These are phyloP conservation scores for Endomychus coccineus DNA, from an alignment of 2,888 invertebrate species.

Conservation along the genomic window DNA sequence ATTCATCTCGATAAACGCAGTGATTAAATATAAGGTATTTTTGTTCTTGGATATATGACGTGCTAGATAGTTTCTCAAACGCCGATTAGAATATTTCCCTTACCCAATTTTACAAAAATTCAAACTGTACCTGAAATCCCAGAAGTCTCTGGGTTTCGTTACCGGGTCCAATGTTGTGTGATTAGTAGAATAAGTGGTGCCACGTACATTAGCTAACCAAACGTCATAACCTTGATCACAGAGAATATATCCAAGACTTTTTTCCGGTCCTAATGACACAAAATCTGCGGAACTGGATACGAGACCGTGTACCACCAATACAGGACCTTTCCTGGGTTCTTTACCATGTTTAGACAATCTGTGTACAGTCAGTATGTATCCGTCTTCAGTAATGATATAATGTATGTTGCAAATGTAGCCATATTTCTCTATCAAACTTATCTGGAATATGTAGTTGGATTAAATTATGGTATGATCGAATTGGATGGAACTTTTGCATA, in stretches of 20 bases:
- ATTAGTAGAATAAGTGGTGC: slow-evolving; percentile 46
- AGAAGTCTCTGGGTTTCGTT: too few species aligned
- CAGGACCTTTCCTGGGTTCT: slow-evolving; percentile 12
- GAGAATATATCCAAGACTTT: slow-evolving; percentile 22
- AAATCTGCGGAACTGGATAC: slow-evolving; percentile 22
- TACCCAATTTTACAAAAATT: too few species aligned
- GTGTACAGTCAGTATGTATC: slow-evolving; percentile 23
- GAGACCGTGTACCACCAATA: slow-evolving; percentile 22
- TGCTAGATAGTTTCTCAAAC: too few species aligned
- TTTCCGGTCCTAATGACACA: slow-evolving; percentile 22
- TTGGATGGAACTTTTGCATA: too few species aligned
- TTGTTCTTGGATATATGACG: too few species aligned
- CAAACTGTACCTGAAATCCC: slow-evolving; percentile 39
- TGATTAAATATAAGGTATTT: too few species aligned
- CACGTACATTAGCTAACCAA: slow-evolving; percentile 45
- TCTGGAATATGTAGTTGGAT: too few species aligned
- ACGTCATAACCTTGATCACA: slow-evolving; percentile 27
- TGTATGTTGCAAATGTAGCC: slow-evolving; percentile 21
- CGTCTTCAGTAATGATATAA: slow-evolving; percentile 22
- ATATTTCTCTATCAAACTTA: slow-evolving; percentile 15
- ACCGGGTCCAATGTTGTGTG: slow-evolving; percentile 38
- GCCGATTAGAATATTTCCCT: too few species aligned
- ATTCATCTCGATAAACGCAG: too few species aligned
- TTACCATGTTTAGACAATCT: slow-evolving; percentile 21
- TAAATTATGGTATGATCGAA: too few species aligned